Percentiles rank a stretch among this genome's conserved stretches.
phyloP scores from a whole-genome alignment of 2,113 vertebrate genomes.

The Callipepla squamata region DNA sequence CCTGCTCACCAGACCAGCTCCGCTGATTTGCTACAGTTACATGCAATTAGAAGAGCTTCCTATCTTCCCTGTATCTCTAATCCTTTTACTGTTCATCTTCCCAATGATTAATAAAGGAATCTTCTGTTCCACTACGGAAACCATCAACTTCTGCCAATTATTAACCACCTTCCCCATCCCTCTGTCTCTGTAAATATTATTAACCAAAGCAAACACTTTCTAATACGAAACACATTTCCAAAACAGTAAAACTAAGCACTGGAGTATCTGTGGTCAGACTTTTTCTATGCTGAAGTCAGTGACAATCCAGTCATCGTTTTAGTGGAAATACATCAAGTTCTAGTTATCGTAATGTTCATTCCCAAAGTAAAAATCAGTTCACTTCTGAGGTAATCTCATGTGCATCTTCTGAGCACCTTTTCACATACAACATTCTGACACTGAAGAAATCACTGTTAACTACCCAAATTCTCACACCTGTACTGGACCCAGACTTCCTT shows the following conservation, averaged over 20 bases:
- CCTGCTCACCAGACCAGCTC: neutral
- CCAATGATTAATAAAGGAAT: neutral
- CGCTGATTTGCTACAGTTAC: neutral
- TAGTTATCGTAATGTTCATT: neutral
- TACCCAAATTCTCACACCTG: neutral
- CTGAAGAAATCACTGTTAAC: neutral
- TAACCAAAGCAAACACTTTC: conserved; percentile 21
- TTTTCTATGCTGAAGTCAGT: neutral
- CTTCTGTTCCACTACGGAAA: neutral
- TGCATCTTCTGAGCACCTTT: neutral
- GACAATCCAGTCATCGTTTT: neutral
- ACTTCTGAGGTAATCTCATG: neutral
- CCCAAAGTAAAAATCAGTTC: neutral
- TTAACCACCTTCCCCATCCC: neutral
- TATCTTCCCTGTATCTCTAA: neutral
- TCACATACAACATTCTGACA: neutral
- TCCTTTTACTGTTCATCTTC: neutral
- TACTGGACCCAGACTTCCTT: neutral
- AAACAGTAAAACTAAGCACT: neutral
- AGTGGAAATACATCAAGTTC: neutral
- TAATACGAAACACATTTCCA: neutral
- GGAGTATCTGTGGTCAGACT: neutral
- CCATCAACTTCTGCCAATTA: neutral
- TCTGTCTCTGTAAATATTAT: conserved; percentile 1
- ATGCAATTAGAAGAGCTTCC: neutral